Conservation (phyloP, 2,113 vertebrate genomes). For the Xiphorhynchus elegans region DNA sequence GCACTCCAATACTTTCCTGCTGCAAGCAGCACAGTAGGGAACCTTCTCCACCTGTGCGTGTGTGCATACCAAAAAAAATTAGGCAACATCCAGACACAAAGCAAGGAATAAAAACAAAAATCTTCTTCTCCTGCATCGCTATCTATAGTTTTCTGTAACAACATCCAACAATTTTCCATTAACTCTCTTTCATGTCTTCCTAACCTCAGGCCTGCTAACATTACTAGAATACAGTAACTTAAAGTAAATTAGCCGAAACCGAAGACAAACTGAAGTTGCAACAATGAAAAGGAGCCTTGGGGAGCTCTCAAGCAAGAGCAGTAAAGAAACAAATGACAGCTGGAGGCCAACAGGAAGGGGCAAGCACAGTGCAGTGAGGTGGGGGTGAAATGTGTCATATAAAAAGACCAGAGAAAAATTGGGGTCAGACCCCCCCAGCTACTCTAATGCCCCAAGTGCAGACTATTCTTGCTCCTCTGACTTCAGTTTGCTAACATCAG, state of each 20-base stretch:
- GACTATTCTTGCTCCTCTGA: not conserved
- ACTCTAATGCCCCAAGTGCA: not conserved
- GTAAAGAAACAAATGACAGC: not conserved
- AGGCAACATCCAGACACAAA: not conserved
- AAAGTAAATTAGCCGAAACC: conserved; percentile 34
- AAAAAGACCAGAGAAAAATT: not conserved
- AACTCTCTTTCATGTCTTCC: not conserved
- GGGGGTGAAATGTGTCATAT: not conserved
- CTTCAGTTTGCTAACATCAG: not conserved
- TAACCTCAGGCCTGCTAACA: conserved; percentile 21
- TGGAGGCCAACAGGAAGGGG: not conserved
- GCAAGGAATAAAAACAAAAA: not conserved
- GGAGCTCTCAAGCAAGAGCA: conserved; percentile 2
- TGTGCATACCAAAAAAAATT: not conserved
- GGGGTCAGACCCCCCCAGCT: not conserved
- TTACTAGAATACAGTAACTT: not conserved
- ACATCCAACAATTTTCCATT: not conserved
- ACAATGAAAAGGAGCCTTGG: not conserved
- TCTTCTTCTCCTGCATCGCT: not conserved
- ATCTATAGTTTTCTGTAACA: not conserved
- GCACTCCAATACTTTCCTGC: not conserved
- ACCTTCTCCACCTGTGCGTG: not conserved
- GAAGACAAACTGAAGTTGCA: not conserved
- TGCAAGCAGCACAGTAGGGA: not conserved
- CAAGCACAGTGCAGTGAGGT: not conserved